Evolutionary conservation across 2,113 vertebrate genomes (phyloP), one percentile per base, ranked within the genome.

Genomic region (Dolichotis patagonum): DNA sequence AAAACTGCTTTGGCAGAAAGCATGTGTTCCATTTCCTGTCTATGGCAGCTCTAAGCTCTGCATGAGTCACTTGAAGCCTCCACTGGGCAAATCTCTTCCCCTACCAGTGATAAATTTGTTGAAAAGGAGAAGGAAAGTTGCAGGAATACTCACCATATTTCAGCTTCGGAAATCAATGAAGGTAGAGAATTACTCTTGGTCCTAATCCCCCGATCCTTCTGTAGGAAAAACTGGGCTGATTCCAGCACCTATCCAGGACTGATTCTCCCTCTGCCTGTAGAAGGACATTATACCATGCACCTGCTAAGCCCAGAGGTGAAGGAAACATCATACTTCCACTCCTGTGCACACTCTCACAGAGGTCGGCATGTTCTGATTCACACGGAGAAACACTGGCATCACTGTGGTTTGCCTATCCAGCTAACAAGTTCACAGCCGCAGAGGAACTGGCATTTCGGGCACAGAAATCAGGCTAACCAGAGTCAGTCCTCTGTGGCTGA

Each of bases 21-120:
- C 96, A 98, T 46, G 97, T 98, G 98, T 98, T 98, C 98, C 97
- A 98, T 98, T 98, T 98, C 98, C 98, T 98, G 98, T 94, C 94
- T 97, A 94, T 97, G 96, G 97, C 96, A 98, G 96, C 96, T 88
- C 83, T 86, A 56, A 41, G 0, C 96, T 97, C 98, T 65, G 71
- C 62, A 73, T 98, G 98, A 96, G 92, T 98, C 96, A 95, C 90
- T 71, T 56, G 86, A 94, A 98, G 89, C 94, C 92, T 12, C 0
- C 75, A 82, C 8, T 84, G 94, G 91, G 88, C 85, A 95, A 93
- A 77, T 82, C 90, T 95, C 81, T 94, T 97, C 62, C 81, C 95
- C 84, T 73, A 69, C 80, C 13, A 46, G 49, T 46, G 82, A 49
- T 35, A 30, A 88, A 67, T 83, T 67, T 92, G 0, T 0, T 28